Evolutionary conservation across 2,113 vertebrate species (phyloP).

Genomic region (Alces alces): DNA sequence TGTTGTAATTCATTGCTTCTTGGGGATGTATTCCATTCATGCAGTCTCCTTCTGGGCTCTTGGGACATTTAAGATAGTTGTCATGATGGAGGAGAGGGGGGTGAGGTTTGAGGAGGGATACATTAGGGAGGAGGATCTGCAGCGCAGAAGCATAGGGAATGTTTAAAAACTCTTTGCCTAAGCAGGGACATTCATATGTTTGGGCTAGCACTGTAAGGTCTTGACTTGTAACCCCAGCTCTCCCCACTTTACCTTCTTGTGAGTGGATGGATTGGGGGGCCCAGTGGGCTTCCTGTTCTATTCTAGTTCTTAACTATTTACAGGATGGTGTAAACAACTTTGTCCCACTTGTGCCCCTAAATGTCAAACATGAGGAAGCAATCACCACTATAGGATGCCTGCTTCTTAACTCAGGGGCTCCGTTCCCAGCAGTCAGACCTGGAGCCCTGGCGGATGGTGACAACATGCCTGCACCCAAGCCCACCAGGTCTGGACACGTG

Average conservation of each 20-base stretch:
- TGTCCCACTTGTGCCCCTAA: background rate
- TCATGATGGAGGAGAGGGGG: too few relatives aligned
- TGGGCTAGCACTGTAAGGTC: too few relatives aligned
- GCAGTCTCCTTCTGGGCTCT: background rate
- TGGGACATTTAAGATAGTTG: background rate
- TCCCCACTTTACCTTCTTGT: background rate
- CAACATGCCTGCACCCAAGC: fast-evolving
- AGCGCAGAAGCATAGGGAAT: too few relatives aligned
- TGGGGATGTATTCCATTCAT: too few relatives aligned
- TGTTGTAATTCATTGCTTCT: background rate
- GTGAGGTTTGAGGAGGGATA: fast-evolving
- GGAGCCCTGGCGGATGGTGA: too few relatives aligned
- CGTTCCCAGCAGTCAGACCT: background rate
- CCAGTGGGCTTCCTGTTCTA: background rate
- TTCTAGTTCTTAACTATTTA: background rate
- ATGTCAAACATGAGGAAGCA: background rate
- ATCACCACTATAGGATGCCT: fast-evolving
- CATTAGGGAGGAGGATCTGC: too few relatives aligned
- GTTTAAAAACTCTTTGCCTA: background rate
- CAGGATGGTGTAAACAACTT: fast-evolving
- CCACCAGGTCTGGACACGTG: background rate
- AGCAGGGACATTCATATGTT: fast-evolving
- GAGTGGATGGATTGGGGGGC: fast-evolving
- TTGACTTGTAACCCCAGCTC: fast-evolving
- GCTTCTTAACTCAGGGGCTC: background rate